Evolutionary conservation across 2,113 vertebrate species (phyloP).

Genomic region (Hippocampus mohnikei): DNA sequence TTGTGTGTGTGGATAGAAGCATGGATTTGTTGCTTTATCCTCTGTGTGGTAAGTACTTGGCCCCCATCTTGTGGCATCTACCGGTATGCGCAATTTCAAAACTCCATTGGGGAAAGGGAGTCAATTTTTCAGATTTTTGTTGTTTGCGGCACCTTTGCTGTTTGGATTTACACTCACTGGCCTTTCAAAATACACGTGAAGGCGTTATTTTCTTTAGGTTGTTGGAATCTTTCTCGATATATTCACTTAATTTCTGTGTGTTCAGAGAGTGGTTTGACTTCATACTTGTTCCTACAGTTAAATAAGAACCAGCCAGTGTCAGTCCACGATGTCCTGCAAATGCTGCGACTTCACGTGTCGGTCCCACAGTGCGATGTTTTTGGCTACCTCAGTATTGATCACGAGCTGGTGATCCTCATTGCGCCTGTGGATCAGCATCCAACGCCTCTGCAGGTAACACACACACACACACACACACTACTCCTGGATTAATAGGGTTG

Average conservation of each 20-base stretch:
- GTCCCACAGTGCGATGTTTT: constrained; percentile 96
- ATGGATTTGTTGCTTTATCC: neutral
- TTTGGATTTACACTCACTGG: too few relatives aligned
- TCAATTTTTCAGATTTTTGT: neutral
- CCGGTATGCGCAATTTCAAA: neutral
- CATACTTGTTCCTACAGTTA: constrained; percentile 66
- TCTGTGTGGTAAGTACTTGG: neutral
- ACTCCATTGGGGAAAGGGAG: too few relatives aligned
- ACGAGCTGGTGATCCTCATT: constrained; percentile 88
- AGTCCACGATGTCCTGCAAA: constrained; percentile 84
- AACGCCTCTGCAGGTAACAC: constrained; percentile 85
- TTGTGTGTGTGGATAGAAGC: neutral
- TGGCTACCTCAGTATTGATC: constrained; percentile 93
- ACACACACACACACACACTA: neutral
- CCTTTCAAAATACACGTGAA: too few relatives aligned
- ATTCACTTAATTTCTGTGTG: too few relatives aligned
- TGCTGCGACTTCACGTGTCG: constrained; percentile 87
- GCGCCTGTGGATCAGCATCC: constrained; percentile 89
- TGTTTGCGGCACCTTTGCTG: too few relatives aligned
- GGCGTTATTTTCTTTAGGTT: too few relatives aligned
- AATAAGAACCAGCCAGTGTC: constrained; percentile 86
- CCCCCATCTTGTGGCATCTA: neutral
- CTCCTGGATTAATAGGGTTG: neutral
- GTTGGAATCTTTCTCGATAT: neutral
- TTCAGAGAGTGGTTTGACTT: neutral